phyloP scores from a whole-genome alignment of 2,113 vertebrate genomes.

The Euleptes europaea region DNA sequence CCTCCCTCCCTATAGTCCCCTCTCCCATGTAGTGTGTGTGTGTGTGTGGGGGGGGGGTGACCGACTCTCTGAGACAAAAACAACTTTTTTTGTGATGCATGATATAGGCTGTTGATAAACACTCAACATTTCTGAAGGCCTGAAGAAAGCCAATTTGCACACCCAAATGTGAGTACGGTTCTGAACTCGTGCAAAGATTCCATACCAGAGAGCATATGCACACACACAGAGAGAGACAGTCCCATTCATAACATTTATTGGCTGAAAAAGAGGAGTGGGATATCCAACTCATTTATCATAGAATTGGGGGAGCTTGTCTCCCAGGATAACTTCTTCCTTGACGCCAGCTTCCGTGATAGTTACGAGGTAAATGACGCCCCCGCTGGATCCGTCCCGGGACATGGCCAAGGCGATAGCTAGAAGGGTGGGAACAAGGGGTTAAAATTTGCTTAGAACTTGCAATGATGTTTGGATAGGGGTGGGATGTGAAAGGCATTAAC shows the following conservation, averaged over 20 bases:
- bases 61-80: too few relatives aligned
- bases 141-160: too few relatives aligned
- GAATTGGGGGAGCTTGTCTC: slow-evolving; percentile 82
- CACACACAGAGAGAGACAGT: too few relatives aligned
- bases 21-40: too few relatives aligned
- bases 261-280: neutral
- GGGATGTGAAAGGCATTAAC: neutral
- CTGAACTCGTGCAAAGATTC: neutral
- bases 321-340: slow-evolving; percentile 81
- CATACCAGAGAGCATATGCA: neutral
- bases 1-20: too few relatives aligned
- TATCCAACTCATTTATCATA: slow-evolving; percentile 73
- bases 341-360: slow-evolving; percentile 78
- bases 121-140: too few relatives aligned
- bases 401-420: slow-evolving; percentile 86
- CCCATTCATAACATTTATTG: neutral
- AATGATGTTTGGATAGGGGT: too few relatives aligned
- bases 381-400: slow-evolving; percentile 85
- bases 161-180: neutral
- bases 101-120: too few relatives aligned
- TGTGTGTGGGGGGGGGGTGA: too few relatives aligned
- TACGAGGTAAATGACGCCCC: slow-evolving; percentile 83
- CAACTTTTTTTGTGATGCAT: too few relatives aligned
- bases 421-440: neutral
- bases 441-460: neutral